phyloP scores from a whole-genome alignment of 2,888 invertebrate genomes.

The Pinctada fucata region DNA sequence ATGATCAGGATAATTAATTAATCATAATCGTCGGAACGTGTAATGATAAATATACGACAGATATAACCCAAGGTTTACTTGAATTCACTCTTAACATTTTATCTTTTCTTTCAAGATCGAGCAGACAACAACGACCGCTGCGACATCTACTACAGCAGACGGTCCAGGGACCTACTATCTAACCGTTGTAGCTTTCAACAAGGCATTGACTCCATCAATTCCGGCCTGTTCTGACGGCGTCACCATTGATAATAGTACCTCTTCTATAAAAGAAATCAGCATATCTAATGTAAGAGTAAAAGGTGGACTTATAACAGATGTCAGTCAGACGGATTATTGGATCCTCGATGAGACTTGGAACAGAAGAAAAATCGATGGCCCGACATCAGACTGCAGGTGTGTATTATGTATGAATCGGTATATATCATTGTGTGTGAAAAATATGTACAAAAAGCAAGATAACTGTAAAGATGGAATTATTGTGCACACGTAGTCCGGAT shows the following conservation, averaged over 20 bases:
- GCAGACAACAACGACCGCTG: slow-evolving; percentile 17
- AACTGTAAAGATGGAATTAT: too few relatives aligned
- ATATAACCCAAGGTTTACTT: too few relatives aligned
- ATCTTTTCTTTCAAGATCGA: not conserved
- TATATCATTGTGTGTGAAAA: too few relatives aligned
- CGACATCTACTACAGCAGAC: slow-evolving; percentile 40
- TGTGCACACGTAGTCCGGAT: too few relatives aligned
- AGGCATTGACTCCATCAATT: slow-evolving; percentile 50
- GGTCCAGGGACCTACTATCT: slow-evolving; percentile 49
- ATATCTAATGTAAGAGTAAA: not conserved
- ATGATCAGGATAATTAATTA: too few relatives aligned
- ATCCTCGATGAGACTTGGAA: not conserved
- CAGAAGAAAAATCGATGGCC: not conserved
- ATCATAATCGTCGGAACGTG: too few relatives aligned
- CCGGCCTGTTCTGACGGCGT: slow-evolving; percentile 63
- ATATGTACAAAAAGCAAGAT: too few relatives aligned
- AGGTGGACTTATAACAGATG: slow-evolving; percentile 8
- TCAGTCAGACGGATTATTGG: slow-evolving; percentile 4
- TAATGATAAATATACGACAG: too few relatives aligned
- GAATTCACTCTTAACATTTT: too few relatives aligned
- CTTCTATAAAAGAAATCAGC: slow-evolving; percentile 37
- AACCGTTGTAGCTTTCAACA: slow-evolving; percentile 60
- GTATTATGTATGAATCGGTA: not conserved
- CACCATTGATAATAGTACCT: slow-evolving; percentile 43
- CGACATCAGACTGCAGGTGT: not conserved